Evolutionary conservation across 1,140 invertebrate genomes (phyloP).

Genomic region (Magallana ariakensis): DNA sequence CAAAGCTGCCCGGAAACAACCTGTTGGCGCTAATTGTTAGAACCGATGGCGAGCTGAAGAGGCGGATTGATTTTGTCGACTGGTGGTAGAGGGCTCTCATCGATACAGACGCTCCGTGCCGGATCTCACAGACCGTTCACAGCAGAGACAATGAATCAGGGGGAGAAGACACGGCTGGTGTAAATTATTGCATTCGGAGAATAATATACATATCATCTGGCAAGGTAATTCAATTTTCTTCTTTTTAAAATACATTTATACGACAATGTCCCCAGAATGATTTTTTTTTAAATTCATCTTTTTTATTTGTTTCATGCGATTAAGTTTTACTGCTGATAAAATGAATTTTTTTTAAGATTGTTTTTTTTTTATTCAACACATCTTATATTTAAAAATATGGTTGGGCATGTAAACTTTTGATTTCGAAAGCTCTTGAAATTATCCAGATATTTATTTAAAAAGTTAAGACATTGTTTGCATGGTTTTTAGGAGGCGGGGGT

Average conservation of each 20-base stretch:
- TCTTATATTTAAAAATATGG: no score
- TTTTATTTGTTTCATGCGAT: no score
- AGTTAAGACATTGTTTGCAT: no score
- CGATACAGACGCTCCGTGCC: constrained; percentile 3
- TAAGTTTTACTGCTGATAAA: no score
- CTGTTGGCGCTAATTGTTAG: constrained; percentile 19
- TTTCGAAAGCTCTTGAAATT: no score
- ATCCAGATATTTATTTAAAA: no score
- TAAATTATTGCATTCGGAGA: not conserved
- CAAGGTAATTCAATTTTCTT: not conserved
- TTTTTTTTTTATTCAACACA: no score
- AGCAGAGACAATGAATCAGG: not conserved
- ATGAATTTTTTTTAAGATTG: no score
- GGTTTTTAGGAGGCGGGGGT: no score
- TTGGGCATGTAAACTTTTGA: no score
- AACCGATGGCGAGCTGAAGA: constrained; percentile 11
- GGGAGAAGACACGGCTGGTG: not conserved
- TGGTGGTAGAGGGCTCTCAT: not conserved
- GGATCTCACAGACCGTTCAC: constrained; percentile 2
- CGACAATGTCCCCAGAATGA: not conserved
- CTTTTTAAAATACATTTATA: not conserved
- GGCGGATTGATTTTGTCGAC: constrained; percentile 29
- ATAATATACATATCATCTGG: not conserved
- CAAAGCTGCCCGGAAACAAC: not conserved
- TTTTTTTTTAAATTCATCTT: no score